Evolutionary conservation across 2,888 invertebrate genomes (phyloP).

Genomic region (Nineta flava): DNA sequence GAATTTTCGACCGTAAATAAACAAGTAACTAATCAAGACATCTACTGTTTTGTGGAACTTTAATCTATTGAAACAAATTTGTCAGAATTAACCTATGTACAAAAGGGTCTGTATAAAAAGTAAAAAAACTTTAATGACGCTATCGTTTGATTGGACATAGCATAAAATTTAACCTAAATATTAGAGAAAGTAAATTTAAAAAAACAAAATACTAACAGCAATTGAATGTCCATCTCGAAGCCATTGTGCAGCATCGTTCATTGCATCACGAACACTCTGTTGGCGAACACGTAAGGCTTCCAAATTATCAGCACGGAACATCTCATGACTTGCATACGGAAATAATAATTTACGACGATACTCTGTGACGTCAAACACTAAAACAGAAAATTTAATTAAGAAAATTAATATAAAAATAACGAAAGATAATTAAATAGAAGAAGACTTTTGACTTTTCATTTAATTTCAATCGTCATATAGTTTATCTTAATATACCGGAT

Average conservation of each 20-base stretch:
- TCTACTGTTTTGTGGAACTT: too few species aligned
- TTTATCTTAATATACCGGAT: too few species aligned
- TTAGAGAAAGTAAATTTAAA: too few species aligned
- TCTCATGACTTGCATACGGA: slow-evolving; percentile 69
- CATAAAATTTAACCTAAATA: too few species aligned
- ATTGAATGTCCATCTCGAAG: slow-evolving; percentile 62
- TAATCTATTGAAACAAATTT: too few species aligned
- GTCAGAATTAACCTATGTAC: too few species aligned
- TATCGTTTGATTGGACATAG: too few species aligned
- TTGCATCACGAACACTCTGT: slow-evolving; percentile 67
- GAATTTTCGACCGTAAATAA: too few species aligned
- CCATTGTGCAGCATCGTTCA: slow-evolving; percentile 75
- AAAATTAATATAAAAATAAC: slow-evolving; percentile 1
- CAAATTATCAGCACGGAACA: slow-evolving; percentile 72
- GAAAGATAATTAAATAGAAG: not conserved
- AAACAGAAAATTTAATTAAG: slow-evolving; percentile 15
- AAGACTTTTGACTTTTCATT: not conserved
- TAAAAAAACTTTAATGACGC: too few species aligned
- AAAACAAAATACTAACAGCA: slow-evolving; percentile 41
- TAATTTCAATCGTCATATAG: too few species aligned
- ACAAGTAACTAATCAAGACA: too few species aligned
- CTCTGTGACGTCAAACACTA: slow-evolving; percentile 88
- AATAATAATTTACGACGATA: slow-evolving; percentile 73
- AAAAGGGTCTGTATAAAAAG: too few species aligned
- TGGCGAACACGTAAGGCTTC: slow-evolving; percentile 68